Evolutionary conservation across 2,797 vertebrate species (phyloP).

Genomic region (Selene dorsalis): DNA sequence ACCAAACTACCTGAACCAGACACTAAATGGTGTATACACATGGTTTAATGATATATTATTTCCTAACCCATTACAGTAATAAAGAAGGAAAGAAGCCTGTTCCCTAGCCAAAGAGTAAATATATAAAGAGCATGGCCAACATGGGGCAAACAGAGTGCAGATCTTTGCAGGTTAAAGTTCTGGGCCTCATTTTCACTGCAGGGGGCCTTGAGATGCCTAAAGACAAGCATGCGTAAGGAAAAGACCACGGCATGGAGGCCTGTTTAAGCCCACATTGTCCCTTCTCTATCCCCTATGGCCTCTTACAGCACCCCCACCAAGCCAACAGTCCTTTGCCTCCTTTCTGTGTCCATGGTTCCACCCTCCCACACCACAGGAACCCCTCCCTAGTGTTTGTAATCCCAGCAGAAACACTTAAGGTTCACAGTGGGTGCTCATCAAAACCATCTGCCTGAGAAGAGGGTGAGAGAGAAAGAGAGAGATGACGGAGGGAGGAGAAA

Average conservation of each 20-base stretch:
- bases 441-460: slow-evolving; percentile 99
- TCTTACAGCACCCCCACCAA: slow-evolving; percentile 80
- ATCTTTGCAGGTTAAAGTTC: slow-evolving; percentile 77
- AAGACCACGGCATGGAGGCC: slow-evolving; percentile 78
- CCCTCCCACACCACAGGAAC: slow-evolving; percentile 78
- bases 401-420: slow-evolving; percentile 99
- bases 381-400: slow-evolving; percentile 97
- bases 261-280: slow-evolving; percentile 86
- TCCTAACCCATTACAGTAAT: slow-evolving; percentile 34
- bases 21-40: slow-evolving; percentile 30
- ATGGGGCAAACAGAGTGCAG: slow-evolving; percentile 54
- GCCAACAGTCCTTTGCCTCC: slow-evolving; percentile 77
- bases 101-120: slow-evolving; percentile 54
- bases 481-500: slow-evolving; percentile 57
- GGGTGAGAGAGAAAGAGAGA: slow-evolving; percentile 87
- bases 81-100: slow-evolving; percentile 25
- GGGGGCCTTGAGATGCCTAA: slow-evolving; percentile 80
- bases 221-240: slow-evolving; percentile 81
- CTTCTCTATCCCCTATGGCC: slow-evolving; percentile 71
- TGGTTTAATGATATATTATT: slow-evolving; percentile 38
- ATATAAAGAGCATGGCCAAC: slow-evolving; percentile 59
- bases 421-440: slow-evolving; percentile 99
- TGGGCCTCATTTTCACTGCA: slow-evolving; percentile 80
- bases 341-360: slow-evolving; percentile 76
- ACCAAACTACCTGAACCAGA: slow-evolving; percentile 11